Evolutionary conservation across 64 coral and sea anemone species (phyloP), one percentile per base, ranked within the genome.

Genomic region (Montipora cactus): DNA sequence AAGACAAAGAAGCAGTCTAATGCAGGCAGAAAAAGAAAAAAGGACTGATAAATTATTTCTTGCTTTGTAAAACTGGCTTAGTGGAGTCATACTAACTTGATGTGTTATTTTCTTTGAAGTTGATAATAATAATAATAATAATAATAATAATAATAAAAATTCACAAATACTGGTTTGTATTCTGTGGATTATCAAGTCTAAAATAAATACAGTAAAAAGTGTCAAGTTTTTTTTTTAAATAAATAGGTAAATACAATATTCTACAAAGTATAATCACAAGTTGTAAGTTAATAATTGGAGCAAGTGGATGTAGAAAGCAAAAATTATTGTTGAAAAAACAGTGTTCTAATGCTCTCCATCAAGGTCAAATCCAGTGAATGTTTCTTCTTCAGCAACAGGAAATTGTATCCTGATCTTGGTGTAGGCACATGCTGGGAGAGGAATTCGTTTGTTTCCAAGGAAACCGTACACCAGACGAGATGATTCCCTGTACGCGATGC

Each of bases 331-430:
- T 61, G 0, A 8, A 44, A 28, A 84, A 44, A 84, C 55, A 64
- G 55, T 44, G 18, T 28, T 84, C 81, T 64, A 14, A 10, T 61
- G 8, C 18, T n/a, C 64, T 18, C 8, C 64, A 68, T 84, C 81
- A 84, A 84, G 81, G 55, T 84, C 57, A 66, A 84, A 84, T 8
- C 81, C 81, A 28, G 52, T 84, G 45, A 84, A 84, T 28, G 8
- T 69, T 69, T 84, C 57, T 45, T 44, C 64, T n/a, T 68, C 64
- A 68, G 64, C 12, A 18, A 8, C 12, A 18, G 64, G 64, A 68
- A 68, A 68, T 68, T 68, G 13, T 68, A 20, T 68, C 18, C 64
- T 68, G 64, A 68, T 68, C 64, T 68, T 68, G 13, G 18, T 68
- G 18, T 68, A 68, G 12, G 64, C 64, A 68, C 16, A 68, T 68